Conservation (phyloP, 2,888 invertebrate genomes). For the Amphiduros pacificus region DNA sequence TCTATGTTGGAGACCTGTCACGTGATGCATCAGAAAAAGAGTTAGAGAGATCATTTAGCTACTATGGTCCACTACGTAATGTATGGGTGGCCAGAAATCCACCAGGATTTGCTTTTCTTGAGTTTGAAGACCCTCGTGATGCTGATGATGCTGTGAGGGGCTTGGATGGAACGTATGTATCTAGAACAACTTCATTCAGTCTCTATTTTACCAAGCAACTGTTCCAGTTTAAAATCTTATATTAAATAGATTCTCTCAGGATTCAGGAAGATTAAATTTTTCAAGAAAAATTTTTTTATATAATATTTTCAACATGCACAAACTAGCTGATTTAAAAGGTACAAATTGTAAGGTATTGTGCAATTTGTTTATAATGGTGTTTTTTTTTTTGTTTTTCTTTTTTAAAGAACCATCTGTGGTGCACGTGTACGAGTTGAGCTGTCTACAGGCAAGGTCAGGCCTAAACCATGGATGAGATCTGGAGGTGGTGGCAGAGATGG, state of each 20-base stretch:
- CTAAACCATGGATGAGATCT: conserved; percentile 45
- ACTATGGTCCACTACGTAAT: conserved; percentile 40
- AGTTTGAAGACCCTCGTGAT: conserved; percentile 85
- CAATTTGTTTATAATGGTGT: no score
- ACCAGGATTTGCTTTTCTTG: conserved; percentile 80
- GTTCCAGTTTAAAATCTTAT: no score
- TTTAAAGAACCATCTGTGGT: conserved; percentile 64
- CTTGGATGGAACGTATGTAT: conserved; percentile 82
- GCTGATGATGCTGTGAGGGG: conserved; percentile 84
- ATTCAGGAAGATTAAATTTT: no score
- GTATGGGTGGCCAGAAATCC: conserved; percentile 58
- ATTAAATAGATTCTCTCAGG: no score
- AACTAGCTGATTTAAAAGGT: no score
- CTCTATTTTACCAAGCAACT: no score
- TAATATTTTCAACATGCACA: no score
- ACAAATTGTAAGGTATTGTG: no score
- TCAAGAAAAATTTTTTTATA: no score
- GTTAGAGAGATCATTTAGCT: conserved; percentile 30
- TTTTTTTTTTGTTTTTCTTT: background rate
- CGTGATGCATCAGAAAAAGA: conserved; percentile 32
- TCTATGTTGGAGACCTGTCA: conserved; percentile 34
- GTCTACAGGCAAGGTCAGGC: conserved; percentile 76
- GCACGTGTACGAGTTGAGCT: conserved; percentile 87
- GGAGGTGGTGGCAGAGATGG: conserved; percentile 34
- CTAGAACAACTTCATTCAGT: no score